A percentile compares a stretch with the other conserved stretches of the same genome.
Conservation (phyloP, 2,888 invertebrate genomes). For the Eupithecia dodoneata region DNA sequence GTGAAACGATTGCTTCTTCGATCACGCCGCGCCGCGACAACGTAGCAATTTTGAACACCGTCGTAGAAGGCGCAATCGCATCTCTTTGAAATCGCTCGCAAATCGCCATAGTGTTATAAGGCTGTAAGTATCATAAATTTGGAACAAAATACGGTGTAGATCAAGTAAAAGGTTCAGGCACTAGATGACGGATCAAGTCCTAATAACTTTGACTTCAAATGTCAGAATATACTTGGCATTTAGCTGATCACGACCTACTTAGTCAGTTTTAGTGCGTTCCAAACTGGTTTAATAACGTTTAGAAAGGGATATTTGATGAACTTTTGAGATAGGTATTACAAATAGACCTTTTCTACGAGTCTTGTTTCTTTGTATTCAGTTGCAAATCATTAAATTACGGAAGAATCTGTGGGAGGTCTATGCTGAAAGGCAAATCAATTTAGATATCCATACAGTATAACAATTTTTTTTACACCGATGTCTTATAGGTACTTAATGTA, state of each 20-base stretch:
- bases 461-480: no score
- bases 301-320: constrained; percentile 39
- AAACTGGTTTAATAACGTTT: constrained; percentile 44
- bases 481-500: no score
- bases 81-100: no score
- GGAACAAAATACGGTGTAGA: neutral
- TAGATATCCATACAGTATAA: no score
- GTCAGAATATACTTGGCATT: constrained; percentile 67
- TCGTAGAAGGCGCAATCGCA: no score
- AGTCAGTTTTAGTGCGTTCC: constrained; percentile 41
- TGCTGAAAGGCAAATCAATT: no score
- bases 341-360: constrained; percentile 23
- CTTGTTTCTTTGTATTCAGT: constrained; percentile 3
- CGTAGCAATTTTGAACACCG: no score
- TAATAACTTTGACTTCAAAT: constrained; percentile 54
- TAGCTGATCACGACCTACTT: constrained; percentile 66
- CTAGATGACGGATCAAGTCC: constrained; percentile 11
- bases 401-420: no score
- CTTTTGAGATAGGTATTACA: constrained; percentile 35
- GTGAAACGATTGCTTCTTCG: no score
- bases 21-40: no score
- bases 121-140: neutral
- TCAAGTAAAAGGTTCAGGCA: neutral
- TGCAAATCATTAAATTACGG: neutral
- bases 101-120: no score